A percentile compares a stretch with the other conserved stretches of the same genome.
phyloP scores from a whole-genome alignment of 1,140 invertebrate species.

The Campoletis sonorensis region DNA sequence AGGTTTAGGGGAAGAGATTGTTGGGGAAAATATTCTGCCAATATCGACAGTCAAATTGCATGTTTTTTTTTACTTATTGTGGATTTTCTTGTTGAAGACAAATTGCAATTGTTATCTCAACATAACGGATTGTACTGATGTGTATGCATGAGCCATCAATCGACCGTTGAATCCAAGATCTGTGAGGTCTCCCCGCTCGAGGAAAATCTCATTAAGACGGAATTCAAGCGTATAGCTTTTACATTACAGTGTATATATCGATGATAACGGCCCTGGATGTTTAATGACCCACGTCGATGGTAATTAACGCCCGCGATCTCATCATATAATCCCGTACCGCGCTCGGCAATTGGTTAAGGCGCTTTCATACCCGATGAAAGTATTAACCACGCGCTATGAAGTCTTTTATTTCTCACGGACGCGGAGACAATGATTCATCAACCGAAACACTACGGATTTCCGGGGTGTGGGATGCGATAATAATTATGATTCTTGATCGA shows the following conservation, averaged over 20 bases:
- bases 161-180: conserved; percentile 49
- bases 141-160: not conserved
- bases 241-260: conserved; percentile 32
- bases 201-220: conserved; percentile 59
- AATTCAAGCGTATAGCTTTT: conserved; percentile 46
- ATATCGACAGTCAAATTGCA: not conserved
- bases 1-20: too few species aligned
- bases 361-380: conserved; percentile 19
- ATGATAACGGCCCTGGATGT: conserved; percentile 54
- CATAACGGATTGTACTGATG: not conserved
- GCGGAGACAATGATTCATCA: conserved; percentile 21
- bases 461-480: conserved; percentile 17
- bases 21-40: not conserved
- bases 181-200: conserved; percentile 53
- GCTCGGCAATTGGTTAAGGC: conserved; percentile 15
- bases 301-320: conserved; percentile 55
- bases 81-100: not conserved
- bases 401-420: conserved; percentile 8
- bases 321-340: conserved; percentile 21
- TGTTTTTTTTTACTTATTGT: not conserved
- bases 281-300: conserved; percentile 56
- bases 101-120: not conserved
- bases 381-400: not conserved
- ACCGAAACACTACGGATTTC: not conserved
- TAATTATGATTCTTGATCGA: not conserved